A percentile compares a stretch with the other conserved stretches of the same genome.
Conservation (phyloP, 1,140 invertebrate species). For the Homarus americanus region DNA sequence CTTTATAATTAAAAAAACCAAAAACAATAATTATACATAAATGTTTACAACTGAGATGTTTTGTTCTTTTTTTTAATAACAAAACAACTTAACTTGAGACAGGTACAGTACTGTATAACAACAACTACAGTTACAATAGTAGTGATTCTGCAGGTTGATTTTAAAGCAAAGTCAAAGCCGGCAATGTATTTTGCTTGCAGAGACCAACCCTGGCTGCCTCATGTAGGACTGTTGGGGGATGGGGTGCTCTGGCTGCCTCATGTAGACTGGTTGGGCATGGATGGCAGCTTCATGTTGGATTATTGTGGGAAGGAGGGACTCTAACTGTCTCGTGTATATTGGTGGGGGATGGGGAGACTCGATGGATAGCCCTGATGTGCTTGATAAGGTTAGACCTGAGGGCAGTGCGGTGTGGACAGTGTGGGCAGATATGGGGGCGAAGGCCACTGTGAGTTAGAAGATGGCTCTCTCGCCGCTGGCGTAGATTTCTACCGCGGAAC, state of each 20-base stretch:
- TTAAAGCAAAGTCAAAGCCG: not conserved
- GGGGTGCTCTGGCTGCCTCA: slow-evolving; percentile 24
- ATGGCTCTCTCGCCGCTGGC: slow-evolving; percentile 73
- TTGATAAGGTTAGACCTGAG: slow-evolving; percentile 70
- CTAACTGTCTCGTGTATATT: not conserved
- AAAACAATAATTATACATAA: no score
- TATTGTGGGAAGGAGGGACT: no score
- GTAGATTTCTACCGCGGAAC: slow-evolving; percentile 64
- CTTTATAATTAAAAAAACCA: no score
- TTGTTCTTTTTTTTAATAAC: no score
- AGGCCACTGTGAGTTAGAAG: slow-evolving; percentile 78
- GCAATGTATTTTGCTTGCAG: not conserved
- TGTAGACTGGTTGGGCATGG: no score
- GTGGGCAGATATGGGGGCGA: slow-evolving; percentile 76
- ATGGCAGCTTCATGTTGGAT: no score
- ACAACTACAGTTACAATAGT: not conserved
- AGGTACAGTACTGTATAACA: not conserved
- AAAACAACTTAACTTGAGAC: no score
- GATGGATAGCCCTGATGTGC: slow-evolving; percentile 64
- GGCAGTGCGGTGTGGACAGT: slow-evolving; percentile 74
- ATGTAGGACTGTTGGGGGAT: slow-evolving; percentile 1
- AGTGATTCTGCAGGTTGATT: not conserved
- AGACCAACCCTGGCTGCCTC: not conserved
- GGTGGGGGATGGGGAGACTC: slow-evolving; percentile 17
- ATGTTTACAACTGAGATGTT: no score